Evolutionary conservation across 2,797 vertebrate species (phyloP).

Genomic region (Notoglanidium macrostoma): DNA sequence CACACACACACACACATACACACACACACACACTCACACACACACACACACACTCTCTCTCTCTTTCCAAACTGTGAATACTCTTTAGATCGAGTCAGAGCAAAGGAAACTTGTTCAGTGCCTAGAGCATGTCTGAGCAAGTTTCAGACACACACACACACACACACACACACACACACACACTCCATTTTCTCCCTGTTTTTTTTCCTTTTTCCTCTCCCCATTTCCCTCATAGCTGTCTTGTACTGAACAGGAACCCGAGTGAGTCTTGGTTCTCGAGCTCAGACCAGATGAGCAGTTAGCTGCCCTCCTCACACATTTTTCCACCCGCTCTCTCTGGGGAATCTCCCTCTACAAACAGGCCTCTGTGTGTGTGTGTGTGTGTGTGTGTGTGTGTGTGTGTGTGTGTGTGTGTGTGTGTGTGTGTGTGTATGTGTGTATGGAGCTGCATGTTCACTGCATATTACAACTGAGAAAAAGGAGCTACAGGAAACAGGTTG

Average conservation of each 20-base stretch:
- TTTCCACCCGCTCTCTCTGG: conserved; percentile 17
- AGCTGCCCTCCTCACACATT: conserved; percentile 36
- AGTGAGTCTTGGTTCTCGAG: neutral
- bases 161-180: neutral
- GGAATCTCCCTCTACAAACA: conserved; percentile 37
- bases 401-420: neutral
- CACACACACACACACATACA: conserved; percentile 11
- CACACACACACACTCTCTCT: neutral
- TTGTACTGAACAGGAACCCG: neutral
- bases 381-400: neutral
- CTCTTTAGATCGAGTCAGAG: conserved; percentile 40
- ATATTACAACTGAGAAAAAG: neutral
- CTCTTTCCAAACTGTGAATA: conserved; percentile 18
- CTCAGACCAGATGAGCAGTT: conserved; percentile 27
- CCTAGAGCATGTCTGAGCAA: conserved; percentile 48
- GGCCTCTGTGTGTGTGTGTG: neutral
- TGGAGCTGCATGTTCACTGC: neutral
- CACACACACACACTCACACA: neutral
- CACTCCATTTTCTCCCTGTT: neutral
- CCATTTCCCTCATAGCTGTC: neutral
- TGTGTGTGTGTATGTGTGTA: neutral
- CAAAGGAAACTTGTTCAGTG: conserved; percentile 42
- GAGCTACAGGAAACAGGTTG: neutral
- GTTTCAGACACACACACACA: conserved; percentile 8
- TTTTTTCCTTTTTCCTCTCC: neutral